Base-by-base conservation (phyloP, 1,140 invertebrate species). In the Tetramorium alpestre region DNA sequence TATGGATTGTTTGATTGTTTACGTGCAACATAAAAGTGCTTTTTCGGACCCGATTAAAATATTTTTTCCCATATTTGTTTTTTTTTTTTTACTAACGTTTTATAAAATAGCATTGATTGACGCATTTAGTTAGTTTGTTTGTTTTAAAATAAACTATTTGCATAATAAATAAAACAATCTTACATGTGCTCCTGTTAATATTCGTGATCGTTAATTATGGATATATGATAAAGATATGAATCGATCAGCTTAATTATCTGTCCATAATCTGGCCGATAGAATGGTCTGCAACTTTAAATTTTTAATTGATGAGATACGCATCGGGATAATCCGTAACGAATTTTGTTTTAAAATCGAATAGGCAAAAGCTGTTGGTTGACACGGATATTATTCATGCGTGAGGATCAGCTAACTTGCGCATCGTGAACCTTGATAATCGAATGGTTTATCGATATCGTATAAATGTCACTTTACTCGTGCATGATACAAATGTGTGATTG, bases 401-500 rank as follows among this genome's bases (percentile, higher is more conserved):
- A 60, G 28, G 56, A 47, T 73, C 54, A 33, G 54, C 25, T 73
- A 73, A 82, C 67, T 82, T 41, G 49, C 10, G 44, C 33, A 51
- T 78, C 44, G 38, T 56, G 10, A 56, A 44, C 38, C 38, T 70
- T 70, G 78, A 84, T 84, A 47, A 65, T 69, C 62, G 47, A 41
- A 84, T 62, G 51, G 69, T 47, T 84, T 84, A 84, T 73, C 69
- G 28, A 16, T 60, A 84, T n/a, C 28, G n/a, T 60, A 75, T 56
- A 44, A 81, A 81, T 81, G 38, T 60, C 54, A 75, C 44, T 73
- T 84, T 11, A 47, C 6, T 25, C 33, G 13, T 28, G 70, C 18
- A 18, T 73, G 54, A 75, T 75, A 47, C 41, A 73, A 84, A 84
- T 25, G 11, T 13, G 28, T 22, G 22, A 13, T 84, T n/a, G 22